A percentile compares a stretch with the other conserved stretches of the same genome.
phyloP scores from a whole-genome alignment of 1,140 invertebrate genomes.

The Drosophila suzukii region DNA sequence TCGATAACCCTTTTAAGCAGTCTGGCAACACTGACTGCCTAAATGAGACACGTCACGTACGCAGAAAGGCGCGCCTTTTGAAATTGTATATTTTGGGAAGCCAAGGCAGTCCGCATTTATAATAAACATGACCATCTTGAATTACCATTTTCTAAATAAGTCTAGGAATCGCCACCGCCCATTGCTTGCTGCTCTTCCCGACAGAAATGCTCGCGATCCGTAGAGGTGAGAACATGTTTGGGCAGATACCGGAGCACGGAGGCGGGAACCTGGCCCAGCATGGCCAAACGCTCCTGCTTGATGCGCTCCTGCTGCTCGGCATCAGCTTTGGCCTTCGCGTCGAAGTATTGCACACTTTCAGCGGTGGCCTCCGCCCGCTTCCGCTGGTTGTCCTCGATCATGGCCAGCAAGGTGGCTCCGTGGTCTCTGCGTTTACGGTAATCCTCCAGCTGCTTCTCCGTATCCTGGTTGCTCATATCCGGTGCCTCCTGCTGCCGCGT shows the following conservation, averaged over 20 bases:
- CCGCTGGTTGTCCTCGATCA: constrained; percentile 65
- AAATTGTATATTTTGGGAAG: constrained; percentile 10
- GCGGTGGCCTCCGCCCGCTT: constrained; percentile 62
- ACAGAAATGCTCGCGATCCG: constrained; percentile 50
- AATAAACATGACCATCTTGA: background rate
- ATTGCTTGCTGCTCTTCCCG: background rate
- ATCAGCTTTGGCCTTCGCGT: constrained; percentile 47
- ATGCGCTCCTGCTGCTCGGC: constrained; percentile 38
- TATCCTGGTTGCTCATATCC: background rate
- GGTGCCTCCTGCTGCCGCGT: background rate
- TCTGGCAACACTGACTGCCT: background rate
- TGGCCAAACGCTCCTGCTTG: constrained; percentile 40
- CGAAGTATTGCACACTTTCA: constrained; percentile 57
- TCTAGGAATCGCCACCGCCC: constrained; percentile 21
- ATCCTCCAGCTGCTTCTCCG: constrained; percentile 22
- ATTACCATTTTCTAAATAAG: constrained; percentile 2
- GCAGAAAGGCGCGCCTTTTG: constrained; percentile 38
- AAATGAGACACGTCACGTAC: constrained; percentile 67
- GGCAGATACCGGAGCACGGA: constrained; percentile 58
- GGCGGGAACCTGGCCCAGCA: constrained; percentile 49
- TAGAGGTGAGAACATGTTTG: constrained; percentile 47
- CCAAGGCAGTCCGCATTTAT: background rate
- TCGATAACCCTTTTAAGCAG: too few relatives aligned
- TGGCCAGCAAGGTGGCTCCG: constrained; percentile 51
- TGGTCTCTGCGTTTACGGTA: constrained; percentile 42